Conservation (phyloP, 2,888 invertebrate genomes). For the Caenorhabditis japonica region DNA sequence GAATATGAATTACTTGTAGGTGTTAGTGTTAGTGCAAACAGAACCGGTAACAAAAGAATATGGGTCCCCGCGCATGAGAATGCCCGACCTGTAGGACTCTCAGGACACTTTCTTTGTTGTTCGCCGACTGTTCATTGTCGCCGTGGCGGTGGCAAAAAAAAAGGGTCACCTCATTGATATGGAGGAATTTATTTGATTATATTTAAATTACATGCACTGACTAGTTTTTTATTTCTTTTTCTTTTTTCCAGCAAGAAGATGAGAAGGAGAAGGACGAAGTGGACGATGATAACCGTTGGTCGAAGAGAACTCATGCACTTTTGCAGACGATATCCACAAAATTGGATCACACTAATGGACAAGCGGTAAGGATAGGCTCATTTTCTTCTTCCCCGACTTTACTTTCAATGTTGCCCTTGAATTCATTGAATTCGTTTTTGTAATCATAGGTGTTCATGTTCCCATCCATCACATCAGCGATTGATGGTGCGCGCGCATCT, state of each 20-base stretch:
- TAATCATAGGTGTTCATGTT: constrained; percentile 54
- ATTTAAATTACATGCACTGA: not conserved
- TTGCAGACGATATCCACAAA: constrained; percentile 68
- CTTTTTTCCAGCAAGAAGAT: constrained; percentile 27
- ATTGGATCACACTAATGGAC: constrained; percentile 57
- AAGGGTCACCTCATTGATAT: constrained; percentile 39
- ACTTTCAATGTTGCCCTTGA: constrained; percentile 29
- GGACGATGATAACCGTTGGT: constrained; percentile 70
- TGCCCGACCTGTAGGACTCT: constrained; percentile 34
- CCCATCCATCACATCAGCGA: constrained; percentile 51
- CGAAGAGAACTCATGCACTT: constrained; percentile 71
- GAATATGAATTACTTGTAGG: constrained; percentile 10
- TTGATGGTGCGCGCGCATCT: constrained; percentile 33
- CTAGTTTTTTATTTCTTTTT: not conserved
- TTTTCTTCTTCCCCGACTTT: not conserved
- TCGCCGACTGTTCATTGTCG: constrained; percentile 34
- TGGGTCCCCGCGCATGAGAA: constrained; percentile 54
- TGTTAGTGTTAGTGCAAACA: constrained; percentile 50
- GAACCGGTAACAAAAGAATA: constrained; percentile 46
- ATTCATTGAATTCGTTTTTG: constrained; percentile 33
- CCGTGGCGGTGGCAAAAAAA: constrained; percentile 9
- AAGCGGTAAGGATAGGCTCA: constrained; percentile 52
- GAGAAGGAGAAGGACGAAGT: constrained; percentile 51
- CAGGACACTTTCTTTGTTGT: constrained; percentile 30
- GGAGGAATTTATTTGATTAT: constrained; percentile 20